A percentile compares a stretch with the other conserved stretches of the same genome.
Conservation (phyloP, 1,140 invertebrate species). For the Hycleus phaleratus region DNA sequence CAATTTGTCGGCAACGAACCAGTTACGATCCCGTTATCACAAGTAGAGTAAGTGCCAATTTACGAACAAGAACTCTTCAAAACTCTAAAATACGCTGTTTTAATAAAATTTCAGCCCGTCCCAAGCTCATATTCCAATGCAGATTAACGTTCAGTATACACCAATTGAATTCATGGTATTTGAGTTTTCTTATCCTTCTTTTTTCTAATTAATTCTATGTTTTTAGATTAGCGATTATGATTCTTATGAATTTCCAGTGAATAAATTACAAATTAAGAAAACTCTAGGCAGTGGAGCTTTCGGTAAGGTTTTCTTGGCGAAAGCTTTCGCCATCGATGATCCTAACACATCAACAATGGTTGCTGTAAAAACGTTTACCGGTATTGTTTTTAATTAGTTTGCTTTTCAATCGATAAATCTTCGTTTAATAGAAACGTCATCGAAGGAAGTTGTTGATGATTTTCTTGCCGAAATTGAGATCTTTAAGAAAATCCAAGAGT, state of each 20-base stretch:
- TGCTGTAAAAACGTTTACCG: conserved; percentile 60
- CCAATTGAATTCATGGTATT: conserved; percentile 20
- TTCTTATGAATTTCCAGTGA: conserved; percentile 27
- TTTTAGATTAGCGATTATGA: conserved; percentile 14
- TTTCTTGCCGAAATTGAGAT: conserved; percentile 71
- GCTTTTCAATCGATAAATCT: not conserved
- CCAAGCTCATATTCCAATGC: not conserved
- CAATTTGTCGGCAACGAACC: not conserved
- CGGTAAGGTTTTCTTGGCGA: conserved; percentile 59
- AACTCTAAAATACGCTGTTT: too few relatives aligned
- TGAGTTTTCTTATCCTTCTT: conserved; percentile 3
- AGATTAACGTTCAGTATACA: conserved; percentile 22
- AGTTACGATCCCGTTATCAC: not conserved
- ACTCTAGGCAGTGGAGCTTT: conserved; percentile 68
- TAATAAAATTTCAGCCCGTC: too few relatives aligned
- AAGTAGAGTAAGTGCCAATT: not conserved
- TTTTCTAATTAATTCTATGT: not conserved
- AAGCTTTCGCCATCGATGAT: conserved; percentile 44
- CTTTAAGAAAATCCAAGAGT: conserved; percentile 60
- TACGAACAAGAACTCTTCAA: not conserved
- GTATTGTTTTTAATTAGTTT: not conserved
- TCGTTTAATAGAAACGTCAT: conserved; percentile 40
- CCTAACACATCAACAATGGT: conserved; percentile 48
- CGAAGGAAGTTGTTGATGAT: conserved; percentile 53
- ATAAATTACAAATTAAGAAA: conserved; percentile 30